Percentiles rank a stretch among this genome's conserved stretches.
phyloP scores from a whole-genome alignment of 1,140 invertebrate species.

The Drosophila quadrilineata region DNA sequence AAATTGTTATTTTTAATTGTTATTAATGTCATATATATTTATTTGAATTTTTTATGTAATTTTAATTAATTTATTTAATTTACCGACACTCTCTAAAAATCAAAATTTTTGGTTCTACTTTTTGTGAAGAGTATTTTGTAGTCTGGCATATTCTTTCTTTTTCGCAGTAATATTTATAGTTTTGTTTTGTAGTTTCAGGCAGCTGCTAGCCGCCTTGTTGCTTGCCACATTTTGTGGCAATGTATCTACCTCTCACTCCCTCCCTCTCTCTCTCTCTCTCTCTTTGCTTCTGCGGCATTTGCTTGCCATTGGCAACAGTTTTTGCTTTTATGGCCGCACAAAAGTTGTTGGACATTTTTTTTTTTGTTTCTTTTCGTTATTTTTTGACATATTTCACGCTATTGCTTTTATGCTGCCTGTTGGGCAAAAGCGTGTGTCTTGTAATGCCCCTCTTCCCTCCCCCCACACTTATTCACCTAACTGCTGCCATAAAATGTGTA shows the following conservation, averaged over 20 bases:
- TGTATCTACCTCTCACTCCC: too few species aligned
- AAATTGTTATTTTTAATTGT: too few species aligned
- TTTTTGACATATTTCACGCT: conserved; percentile 47
- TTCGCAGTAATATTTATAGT: too few species aligned
- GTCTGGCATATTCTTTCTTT: too few species aligned
- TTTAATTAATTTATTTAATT: conserved; percentile 5
- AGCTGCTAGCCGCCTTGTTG: neutral
- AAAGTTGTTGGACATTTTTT: conserved; percentile 39
- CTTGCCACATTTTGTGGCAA: too few species aligned
- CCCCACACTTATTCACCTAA: conserved; percentile 12
- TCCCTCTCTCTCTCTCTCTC: neutral
- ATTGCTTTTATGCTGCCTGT: conserved; percentile 40
- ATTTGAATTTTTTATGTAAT: conserved; percentile 1
- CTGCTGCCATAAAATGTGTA: conserved; percentile 49
- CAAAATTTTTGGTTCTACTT: too few species aligned
- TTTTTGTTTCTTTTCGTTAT: too few species aligned
- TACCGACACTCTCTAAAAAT: too few species aligned
- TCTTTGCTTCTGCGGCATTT: conserved; percentile 7
- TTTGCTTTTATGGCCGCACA: conserved; percentile 27
- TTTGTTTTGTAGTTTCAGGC: conserved; percentile 1
- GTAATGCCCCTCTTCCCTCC: neutral
- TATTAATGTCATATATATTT: conserved; percentile 13
- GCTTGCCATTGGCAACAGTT: conserved; percentile 30
- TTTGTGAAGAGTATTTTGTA: too few species aligned
- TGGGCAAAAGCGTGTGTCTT: neutral